Percentiles rank a stretch among this genome's conserved stretches.
These are phyloP conservation scores for Chymomyza caudatula DNA, from an alignment of 2,888 invertebrate species.

Conservation along the genomic window DNA sequence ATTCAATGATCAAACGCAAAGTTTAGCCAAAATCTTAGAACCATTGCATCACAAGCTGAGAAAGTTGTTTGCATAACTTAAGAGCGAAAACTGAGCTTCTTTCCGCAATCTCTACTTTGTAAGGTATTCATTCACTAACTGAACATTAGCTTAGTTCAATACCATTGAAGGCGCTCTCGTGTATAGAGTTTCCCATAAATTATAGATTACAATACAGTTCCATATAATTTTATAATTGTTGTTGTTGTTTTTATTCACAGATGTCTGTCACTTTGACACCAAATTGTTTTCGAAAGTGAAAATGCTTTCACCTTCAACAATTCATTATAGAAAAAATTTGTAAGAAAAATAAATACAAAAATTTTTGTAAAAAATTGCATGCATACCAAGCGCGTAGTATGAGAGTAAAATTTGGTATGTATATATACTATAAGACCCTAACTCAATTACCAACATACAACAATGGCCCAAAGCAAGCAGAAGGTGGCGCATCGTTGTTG, in stretches of 20 bases:
- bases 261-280: constrained; percentile 48
- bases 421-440: background rate
- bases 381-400: background rate
- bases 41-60: background rate
- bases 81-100: background rate
- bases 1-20: too few species aligned
- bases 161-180: background rate
- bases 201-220: background rate
- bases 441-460: background rate
- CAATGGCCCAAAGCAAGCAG: constrained; percentile 9
- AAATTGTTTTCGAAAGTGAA: constrained; percentile 72
- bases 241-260: background rate
- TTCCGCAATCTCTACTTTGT: background rate
- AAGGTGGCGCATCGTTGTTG: constrained; percentile 22
- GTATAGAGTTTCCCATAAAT: background rate
- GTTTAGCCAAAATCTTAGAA: background rate
- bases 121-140: background rate
- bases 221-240: background rate
- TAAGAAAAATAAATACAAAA: constrained; percentile 34
- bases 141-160: background rate
- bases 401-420: background rate
- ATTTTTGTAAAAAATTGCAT: constrained; percentile 47
- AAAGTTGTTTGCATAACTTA: background rate
- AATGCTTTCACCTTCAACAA: constrained; percentile 74
- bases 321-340: constrained; percentile 40